These are phyloP conservation scores for Adineta ricciae DNA, from an alignment of 2,888 invertebrate species.

Conservation along the genomic window DNA sequence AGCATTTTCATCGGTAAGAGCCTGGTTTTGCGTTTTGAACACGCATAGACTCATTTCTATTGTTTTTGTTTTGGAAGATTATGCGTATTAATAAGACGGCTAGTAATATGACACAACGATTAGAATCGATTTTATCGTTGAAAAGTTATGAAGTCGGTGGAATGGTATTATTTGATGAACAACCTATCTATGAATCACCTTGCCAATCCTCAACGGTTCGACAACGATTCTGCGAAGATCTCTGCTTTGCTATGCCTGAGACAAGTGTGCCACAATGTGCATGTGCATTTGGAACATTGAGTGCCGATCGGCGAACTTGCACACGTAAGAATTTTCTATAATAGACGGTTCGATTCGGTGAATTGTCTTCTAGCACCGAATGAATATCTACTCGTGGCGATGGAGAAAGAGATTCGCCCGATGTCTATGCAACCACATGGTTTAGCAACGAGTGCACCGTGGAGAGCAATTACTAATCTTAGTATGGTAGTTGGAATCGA, in stretches of 20 bases:
- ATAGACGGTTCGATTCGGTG: conserved; percentile 10
- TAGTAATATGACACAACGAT: conserved; percentile 16
- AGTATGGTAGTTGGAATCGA: conserved; percentile 78
- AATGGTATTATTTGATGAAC: conserved; percentile 15
- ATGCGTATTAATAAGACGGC: neutral
- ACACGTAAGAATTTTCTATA: conserved; percentile 49
- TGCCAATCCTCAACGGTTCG: neutral
- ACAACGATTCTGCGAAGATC: conserved; percentile 64
- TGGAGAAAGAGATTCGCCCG: conserved; percentile 80
- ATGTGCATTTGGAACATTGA: conserved; percentile 76
- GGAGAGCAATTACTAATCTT: conserved; percentile 58
- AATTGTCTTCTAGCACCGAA: conserved; percentile 59
- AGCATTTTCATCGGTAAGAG: conserved; percentile 17
- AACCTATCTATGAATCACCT: conserved; percentile 14
- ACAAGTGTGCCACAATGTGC: conserved; percentile 59
- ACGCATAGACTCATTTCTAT: no score
- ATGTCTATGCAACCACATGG: conserved; percentile 70
- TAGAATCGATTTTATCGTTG: neutral
- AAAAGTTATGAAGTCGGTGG: conserved; percentile 24
- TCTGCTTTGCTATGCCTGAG: conserved; percentile 81
- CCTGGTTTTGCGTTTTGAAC: no score
- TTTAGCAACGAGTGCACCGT: conserved; percentile 58
- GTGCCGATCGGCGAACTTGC: conserved; percentile 58
- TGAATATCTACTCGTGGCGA: conserved; percentile 83
- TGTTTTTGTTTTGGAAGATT: no score